Percentiles rank a stretch among this genome's conserved stretches.
These are phyloP conservation scores for Patella ulyssiponensis DNA, from an alignment of 2,888 invertebrate species.

Conservation along the genomic window DNA sequence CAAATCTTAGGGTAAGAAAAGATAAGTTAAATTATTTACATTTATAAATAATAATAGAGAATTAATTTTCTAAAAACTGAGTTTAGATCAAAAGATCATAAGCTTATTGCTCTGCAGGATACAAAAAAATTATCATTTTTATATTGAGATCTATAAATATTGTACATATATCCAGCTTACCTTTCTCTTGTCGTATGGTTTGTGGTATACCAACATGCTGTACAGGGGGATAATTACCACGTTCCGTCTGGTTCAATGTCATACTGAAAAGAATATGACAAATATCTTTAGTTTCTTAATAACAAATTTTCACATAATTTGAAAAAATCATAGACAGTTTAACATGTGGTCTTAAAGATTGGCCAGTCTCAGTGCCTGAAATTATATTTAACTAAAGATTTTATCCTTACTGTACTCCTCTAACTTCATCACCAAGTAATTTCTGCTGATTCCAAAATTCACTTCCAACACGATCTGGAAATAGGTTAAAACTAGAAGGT, in stretches of 20 bases:
- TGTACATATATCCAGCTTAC: slow-evolving; percentile 34
- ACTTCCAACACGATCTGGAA: slow-evolving; percentile 71
- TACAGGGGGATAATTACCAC: slow-evolving; percentile 68
- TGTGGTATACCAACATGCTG: slow-evolving; percentile 68
- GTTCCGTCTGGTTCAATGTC: slow-evolving; percentile 69
- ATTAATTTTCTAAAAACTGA: too few relatives aligned
- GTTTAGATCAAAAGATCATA: too few relatives aligned
- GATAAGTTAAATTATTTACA: too few relatives aligned
- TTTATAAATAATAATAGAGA: too few relatives aligned
- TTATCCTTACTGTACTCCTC: slow-evolving; percentile 68
- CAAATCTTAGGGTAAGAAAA: too few relatives aligned
- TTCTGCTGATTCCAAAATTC: slow-evolving; percentile 72
- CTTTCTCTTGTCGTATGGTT: slow-evolving; percentile 65
- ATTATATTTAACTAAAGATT: neutral
- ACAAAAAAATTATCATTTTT: too few relatives aligned
- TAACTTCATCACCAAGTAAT: slow-evolving; percentile 68
- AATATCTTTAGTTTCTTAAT: neutral
- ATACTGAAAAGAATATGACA: slow-evolving; percentile 56
- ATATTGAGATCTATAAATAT: neutral
- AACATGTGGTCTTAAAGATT: neutral
- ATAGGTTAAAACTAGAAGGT: neutral
- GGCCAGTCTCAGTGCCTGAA: neutral
- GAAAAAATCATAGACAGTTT: neutral
- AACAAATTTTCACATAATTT: neutral
- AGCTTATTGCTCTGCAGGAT: too few relatives aligned